Evolutionary conservation across 2,113 vertebrate species (phyloP).

Genomic region (Gambusia affinis): DNA sequence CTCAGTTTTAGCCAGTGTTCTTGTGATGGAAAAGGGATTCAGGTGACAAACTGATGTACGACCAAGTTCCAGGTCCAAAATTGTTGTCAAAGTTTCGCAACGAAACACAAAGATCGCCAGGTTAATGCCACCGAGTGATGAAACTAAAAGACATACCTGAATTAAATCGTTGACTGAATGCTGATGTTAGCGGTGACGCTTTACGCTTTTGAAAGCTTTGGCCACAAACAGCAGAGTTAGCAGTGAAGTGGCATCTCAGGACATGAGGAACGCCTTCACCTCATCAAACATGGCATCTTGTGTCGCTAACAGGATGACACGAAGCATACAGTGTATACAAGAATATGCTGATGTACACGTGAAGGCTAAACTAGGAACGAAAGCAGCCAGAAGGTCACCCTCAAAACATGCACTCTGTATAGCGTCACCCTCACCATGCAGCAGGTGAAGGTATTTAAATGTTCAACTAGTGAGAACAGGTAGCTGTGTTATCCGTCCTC

Average conservation of each 20-base stretch:
- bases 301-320: constrained; percentile 26
- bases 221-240: constrained; percentile 44
- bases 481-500: constrained; percentile 30
- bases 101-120: constrained; percentile 15
- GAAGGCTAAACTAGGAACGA: constrained; percentile 36
- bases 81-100: constrained; percentile 23
- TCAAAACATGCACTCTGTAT: constrained; percentile 45
- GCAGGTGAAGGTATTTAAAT: constrained; percentile 29
- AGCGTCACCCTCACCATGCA: constrained; percentile 26
- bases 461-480: constrained; percentile 10
- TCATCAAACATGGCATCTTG: constrained; percentile 22
- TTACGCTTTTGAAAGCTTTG: constrained; percentile 27
- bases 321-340: constrained; percentile 37
- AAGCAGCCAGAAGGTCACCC: constrained; percentile 18
- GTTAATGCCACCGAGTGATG: not conserved
- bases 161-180: constrained; percentile 34
- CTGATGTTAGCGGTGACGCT: constrained; percentile 20
- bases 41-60: constrained; percentile 20
- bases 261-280: constrained; percentile 10
- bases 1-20: constrained; percentile 4
- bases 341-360: constrained; percentile 34
- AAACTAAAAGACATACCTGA: constrained; percentile 21
- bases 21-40: constrained; percentile 51
- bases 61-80: constrained; percentile 11
- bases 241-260: constrained; percentile 37